These are phyloP conservation scores for Hemitrygon akajei DNA, from an alignment of 2,797 vertebrate genomes.

Conservation along the genomic window DNA sequence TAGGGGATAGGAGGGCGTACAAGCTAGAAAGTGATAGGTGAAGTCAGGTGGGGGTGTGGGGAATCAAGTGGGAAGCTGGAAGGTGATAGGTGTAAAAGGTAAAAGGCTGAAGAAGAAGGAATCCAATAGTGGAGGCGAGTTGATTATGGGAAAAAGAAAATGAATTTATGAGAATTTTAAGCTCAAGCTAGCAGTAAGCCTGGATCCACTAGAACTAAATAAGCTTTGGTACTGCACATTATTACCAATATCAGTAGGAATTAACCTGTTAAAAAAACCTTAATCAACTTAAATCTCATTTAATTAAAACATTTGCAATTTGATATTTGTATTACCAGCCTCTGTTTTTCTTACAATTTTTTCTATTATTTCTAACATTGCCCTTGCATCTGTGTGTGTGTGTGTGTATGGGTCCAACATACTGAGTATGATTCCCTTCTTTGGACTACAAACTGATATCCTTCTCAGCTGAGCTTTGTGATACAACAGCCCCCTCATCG, in stretches of 20 bases:
- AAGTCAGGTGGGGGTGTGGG: too few relatives aligned
- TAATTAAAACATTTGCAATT: conserved; percentile 8
- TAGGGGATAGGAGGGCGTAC: too few relatives aligned
- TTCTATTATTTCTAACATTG: not conserved
- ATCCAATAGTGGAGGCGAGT: too few relatives aligned
- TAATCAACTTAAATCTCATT: not conserved
- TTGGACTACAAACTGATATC: not conserved
- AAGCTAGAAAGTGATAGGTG: too few relatives aligned
- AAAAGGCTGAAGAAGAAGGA: too few relatives aligned
- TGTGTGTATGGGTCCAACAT: conserved; percentile 11
- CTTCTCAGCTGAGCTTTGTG: not conserved
- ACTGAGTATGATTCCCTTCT: not conserved
- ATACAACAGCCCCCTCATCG: not conserved
- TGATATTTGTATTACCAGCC: not conserved
- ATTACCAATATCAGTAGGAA: too few relatives aligned
- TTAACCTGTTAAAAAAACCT: not conserved
- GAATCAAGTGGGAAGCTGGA: too few relatives aligned
- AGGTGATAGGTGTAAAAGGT: too few relatives aligned
- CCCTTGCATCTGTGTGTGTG: conserved; percentile 9
- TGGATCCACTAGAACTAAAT: not conserved
- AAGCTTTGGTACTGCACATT: not conserved
- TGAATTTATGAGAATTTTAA: not conserved
- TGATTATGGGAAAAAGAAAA: too few relatives aligned
- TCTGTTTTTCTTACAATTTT: not conserved
- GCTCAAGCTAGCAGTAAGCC: not conserved